A percentile compares a stretch with the other conserved stretches of the same genome.
These are phyloP conservation scores for Lepidurus apus DNA, from an alignment of 1,140 invertebrate genomes.

Conservation along the genomic window DNA sequence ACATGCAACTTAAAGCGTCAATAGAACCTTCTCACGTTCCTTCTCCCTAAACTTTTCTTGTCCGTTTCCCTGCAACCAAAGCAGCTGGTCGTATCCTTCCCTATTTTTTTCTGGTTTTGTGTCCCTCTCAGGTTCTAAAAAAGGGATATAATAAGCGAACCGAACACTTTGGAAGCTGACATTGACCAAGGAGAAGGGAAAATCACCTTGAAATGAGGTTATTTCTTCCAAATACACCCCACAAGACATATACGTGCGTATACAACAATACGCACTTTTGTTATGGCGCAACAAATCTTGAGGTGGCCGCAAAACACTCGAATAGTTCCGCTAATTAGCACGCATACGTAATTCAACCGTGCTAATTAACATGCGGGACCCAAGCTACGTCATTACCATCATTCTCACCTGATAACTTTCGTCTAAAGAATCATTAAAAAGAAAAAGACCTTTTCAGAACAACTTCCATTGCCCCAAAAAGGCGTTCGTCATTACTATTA, in stretches of 20 bases:
- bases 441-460: not conserved
- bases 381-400: not conserved
- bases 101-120: not conserved
- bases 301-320: too few species aligned
- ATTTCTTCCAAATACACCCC: too few species aligned
- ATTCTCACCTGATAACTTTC: conserved; percentile 19
- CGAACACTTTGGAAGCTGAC: not conserved
- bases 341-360: not conserved
- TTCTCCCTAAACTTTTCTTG: not conserved
- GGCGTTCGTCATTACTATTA: not conserved
- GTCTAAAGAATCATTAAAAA: too few species aligned
- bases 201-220: not conserved
- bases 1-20: not conserved
- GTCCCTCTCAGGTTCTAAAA: not conserved
- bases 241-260: too few species aligned
- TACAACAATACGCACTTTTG: too few species aligned
- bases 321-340: conserved; percentile 5
- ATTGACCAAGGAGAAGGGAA: conserved; percentile 6
- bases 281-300: too few species aligned
- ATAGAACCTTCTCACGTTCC: not conserved
- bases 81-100: not conserved
- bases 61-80: not conserved
- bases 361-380: conserved; percentile 12
- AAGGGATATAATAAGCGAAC: not conserved
- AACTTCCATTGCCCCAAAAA: not conserved